Evolutionary conservation across 2,797 vertebrate species (phyloP).

Genomic region (Mus minutoides): DNA sequence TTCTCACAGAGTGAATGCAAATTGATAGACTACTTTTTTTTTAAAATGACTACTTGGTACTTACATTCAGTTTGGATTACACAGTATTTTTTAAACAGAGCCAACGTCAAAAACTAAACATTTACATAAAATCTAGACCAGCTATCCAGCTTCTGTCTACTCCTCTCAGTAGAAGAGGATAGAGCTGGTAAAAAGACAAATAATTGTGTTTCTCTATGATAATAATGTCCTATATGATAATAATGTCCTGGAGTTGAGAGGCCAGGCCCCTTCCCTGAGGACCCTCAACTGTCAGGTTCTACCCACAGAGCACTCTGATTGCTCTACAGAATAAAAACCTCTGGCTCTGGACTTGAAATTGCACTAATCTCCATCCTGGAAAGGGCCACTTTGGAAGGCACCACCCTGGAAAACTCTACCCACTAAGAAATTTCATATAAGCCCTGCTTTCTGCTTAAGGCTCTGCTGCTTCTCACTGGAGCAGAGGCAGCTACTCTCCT

Average conservation of each 20-base stretch:
- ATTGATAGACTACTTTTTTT: neutral
- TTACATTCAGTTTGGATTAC: neutral
- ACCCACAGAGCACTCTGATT: neutral
- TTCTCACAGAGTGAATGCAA: neutral
- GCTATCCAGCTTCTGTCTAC: neutral
- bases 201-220: neutral
- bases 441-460: neutral
- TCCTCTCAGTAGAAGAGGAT: neutral
- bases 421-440: neutral
- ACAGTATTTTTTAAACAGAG: neutral
- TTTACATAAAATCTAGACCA: slow-evolving; percentile 16
- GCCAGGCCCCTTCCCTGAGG: neutral
- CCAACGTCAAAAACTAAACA: slow-evolving; percentile 10
- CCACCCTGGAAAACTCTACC: neutral
- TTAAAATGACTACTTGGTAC: neutral
- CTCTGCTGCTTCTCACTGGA: neutral
- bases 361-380: neutral
- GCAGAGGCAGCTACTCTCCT: neutral
- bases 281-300: neutral
- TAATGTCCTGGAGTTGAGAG: neutral
- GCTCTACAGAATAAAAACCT: neutral
- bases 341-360: neutral
- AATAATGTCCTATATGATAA: neutral
- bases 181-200: neutral
- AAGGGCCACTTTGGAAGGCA: neutral